Evolutionary conservation across 1,140 invertebrate genomes (phyloP).

Genomic region (Listronotus bonariensis): DNA sequence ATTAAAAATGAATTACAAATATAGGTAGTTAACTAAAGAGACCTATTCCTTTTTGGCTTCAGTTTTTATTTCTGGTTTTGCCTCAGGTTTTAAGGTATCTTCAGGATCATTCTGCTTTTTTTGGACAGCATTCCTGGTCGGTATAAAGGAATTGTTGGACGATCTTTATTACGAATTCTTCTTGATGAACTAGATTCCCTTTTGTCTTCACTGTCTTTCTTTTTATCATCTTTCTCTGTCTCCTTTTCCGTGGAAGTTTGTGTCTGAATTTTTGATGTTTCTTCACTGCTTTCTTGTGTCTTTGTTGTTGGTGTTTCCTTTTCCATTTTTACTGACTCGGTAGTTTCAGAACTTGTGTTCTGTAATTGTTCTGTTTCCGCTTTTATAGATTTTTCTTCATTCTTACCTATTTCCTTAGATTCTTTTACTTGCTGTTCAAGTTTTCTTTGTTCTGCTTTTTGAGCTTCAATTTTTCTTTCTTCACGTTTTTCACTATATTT

Average conservation of each 20-base stretch:
- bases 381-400: constrained; percentile 15
- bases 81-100: constrained; percentile 23
- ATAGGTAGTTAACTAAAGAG: no score
- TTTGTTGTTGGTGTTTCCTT: constrained; percentile 7
- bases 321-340: constrained; percentile 7
- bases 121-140: constrained; percentile 55
- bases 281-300: constrained; percentile 15
- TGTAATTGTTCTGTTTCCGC: constrained; percentile 36
- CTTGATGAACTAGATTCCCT: constrained; percentile 48
- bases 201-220: constrained; percentile 37
- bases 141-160: constrained; percentile 53
- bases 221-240: constrained; percentile 31
- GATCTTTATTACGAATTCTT: constrained; percentile 60
- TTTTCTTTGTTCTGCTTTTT: constrained; percentile 45
- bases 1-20: no score
- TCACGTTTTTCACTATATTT: constrained; percentile 56
- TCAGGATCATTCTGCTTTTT: constrained; percentile 45
- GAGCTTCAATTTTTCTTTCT: constrained; percentile 52
- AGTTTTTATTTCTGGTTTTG: not conserved
- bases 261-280: constrained; percentile 4
- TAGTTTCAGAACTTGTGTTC: constrained; percentile 2
- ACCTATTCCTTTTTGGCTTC: constrained; percentile 14
- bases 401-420: constrained; percentile 19
- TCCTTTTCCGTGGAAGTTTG: not conserved
- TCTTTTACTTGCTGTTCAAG: constrained; percentile 34